A percentile compares a stretch with the other conserved stretches of the same genome.
phyloP scores from a whole-genome alignment of 2,888 invertebrate genomes.

The Heteromyza rotundicornis region DNA sequence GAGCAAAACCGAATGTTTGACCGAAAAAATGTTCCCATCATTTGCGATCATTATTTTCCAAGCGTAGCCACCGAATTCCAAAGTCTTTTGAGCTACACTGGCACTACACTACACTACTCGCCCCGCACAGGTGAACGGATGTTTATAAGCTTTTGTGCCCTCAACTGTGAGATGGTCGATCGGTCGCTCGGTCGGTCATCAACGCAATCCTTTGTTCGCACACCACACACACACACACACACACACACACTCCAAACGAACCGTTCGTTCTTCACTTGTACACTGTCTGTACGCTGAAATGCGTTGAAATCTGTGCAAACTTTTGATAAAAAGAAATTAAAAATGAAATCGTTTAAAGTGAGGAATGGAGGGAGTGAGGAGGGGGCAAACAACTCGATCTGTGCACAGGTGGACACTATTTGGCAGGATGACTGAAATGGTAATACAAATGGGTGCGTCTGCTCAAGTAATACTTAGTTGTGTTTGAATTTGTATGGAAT shows the following conservation, averaged over 20 bases:
- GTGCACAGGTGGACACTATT: slow-evolving; percentile 3
- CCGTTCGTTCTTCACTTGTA: no score
- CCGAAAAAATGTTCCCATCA: slow-evolving; percentile 52
- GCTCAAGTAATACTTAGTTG: not conserved
- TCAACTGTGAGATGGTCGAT: slow-evolving; percentile 7
- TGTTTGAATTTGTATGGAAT: not conserved
- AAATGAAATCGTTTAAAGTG: not conserved
- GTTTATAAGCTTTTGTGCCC: not conserved
- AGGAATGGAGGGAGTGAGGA: not conserved
- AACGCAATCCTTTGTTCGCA: slow-evolving; percentile 49
- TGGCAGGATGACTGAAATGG: not conserved
- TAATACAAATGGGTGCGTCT: not conserved
- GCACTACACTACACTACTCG: not conserved
- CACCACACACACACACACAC: not conserved
- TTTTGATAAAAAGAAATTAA: not conserved
- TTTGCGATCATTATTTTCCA: slow-evolving; percentile 51
- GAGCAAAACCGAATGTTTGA: not conserved
- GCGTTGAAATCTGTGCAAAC: slow-evolving; percentile 5
- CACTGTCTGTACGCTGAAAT: slow-evolving; percentile 12
- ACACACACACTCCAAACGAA: not conserved
- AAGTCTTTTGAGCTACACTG: slow-evolving; percentile 32
- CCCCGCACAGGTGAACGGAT: not conserved
- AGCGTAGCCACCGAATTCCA: slow-evolving; percentile 51
- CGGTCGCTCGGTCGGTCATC: no score
- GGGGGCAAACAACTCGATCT: slow-evolving; percentile 3